These are phyloP conservation scores for Cheilosia grossa DNA, from an alignment of 2,888 invertebrate genomes.

Conservation along the genomic window DNA sequence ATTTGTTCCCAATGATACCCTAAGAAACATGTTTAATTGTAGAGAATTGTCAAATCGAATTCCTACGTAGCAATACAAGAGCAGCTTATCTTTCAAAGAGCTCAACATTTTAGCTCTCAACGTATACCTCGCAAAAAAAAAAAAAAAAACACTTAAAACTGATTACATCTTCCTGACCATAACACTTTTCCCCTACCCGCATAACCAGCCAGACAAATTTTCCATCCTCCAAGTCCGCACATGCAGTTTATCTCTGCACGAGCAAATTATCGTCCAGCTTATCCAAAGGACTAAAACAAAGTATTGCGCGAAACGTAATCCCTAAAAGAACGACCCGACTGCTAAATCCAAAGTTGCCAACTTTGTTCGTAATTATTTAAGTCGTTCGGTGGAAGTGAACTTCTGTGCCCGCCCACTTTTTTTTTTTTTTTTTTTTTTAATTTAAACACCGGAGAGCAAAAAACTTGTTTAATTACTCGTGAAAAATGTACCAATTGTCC, in stretches of 20 bases:
- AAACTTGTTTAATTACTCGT: slow-evolving; percentile 1
- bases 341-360: neutral
- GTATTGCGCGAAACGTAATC: neutral
- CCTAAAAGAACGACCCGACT: neutral
- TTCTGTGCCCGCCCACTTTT: neutral
- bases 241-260: neutral
- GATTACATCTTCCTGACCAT: no score
- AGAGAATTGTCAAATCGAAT: no score
- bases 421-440: neutral
- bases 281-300: neutral
- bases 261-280: neutral
- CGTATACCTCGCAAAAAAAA: no score
- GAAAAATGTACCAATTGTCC: slow-evolving; percentile 12
- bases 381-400: neutral
- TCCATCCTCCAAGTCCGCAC: no score
- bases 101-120: no score
- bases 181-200: no score
- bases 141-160: no score
- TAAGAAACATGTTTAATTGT: no score
- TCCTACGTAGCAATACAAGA: no score
- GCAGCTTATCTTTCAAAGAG: no score
- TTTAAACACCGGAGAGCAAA: slow-evolving; percentile 1
- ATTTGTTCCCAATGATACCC: no score
- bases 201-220: no score
- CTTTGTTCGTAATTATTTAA: slow-evolving; percentile 22